phyloP scores from a whole-genome alignment of 2,113 vertebrate genomes.

The Elgaria multicarinata region DNA sequence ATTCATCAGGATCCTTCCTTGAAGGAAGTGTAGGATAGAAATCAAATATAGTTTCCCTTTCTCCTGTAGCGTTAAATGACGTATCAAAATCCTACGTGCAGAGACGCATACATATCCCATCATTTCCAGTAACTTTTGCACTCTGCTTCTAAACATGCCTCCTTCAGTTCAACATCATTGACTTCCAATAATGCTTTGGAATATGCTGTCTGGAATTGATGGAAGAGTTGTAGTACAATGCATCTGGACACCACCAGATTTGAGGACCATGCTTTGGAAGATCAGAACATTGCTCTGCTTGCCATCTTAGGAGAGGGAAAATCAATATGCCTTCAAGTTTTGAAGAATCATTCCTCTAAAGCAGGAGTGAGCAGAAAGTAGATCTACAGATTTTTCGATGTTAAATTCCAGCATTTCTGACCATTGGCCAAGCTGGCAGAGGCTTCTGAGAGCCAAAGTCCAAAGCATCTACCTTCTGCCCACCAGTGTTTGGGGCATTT shows the following conservation, averaged over 20 bases:
- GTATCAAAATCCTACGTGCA: slow-evolving; percentile 15
- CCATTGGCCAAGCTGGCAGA: too few species aligned
- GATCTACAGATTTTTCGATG: too few species aligned
- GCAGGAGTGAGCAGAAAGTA: too few species aligned
- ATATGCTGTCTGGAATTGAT: too few species aligned
- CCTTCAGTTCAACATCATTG: background rate
- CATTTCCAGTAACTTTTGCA: too few species aligned
- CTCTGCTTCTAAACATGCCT: background rate
- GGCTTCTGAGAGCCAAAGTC: too few species aligned
- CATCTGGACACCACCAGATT: too few species aligned
- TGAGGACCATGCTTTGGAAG: background rate
- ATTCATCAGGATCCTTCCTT: background rate
- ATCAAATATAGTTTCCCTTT: rapidly evolving
- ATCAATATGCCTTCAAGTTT: background rate
- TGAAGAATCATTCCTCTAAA: rapidly evolving
- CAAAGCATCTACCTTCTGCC: too few species aligned
- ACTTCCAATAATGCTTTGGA: too few species aligned
- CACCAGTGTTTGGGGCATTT: too few species aligned
- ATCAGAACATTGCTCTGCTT: background rate
- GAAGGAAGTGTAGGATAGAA: background rate
- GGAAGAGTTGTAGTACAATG: too few species aligned
- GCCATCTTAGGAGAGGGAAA: rapidly evolving
- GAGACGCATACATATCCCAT: background rate
- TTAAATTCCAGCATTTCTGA: too few species aligned
- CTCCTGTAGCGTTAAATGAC: slow-evolving; percentile 31